Conservation (phyloP, 2,797 vertebrate species). For the Xenentodon cancila region DNA sequence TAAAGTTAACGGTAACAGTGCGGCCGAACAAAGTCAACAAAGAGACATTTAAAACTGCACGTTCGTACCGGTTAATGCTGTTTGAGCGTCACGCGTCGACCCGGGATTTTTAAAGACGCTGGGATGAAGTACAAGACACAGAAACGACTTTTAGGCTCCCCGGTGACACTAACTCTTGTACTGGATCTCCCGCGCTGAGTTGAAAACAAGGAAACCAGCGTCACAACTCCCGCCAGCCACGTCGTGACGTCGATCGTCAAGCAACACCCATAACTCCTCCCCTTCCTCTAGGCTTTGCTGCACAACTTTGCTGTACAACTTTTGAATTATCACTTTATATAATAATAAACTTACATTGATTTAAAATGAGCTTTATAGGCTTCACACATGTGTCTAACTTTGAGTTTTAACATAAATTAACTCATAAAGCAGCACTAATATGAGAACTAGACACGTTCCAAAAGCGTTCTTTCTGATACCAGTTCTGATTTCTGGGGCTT, state of each 20-base stretch:
- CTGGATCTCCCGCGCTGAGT: slow-evolving; percentile 81
- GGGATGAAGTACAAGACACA: neutral
- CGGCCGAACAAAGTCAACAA: neutral
- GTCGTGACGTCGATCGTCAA: slow-evolving; percentile 55
- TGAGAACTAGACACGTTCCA: no score
- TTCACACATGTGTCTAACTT: no score
- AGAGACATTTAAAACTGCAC: neutral
- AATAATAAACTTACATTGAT: no score
- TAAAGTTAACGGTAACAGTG: slow-evolving; percentile 22
- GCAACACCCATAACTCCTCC: neutral
- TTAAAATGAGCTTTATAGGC: no score
- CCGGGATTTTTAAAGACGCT: rapidly evolving
- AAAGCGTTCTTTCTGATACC: no score
- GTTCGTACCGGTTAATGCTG: rapidly evolving
- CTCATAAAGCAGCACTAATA: no score
- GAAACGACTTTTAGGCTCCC: slow-evolving; percentile 24
- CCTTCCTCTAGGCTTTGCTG: no score
- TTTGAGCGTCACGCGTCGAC: neutral
- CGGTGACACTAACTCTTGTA: neutral
- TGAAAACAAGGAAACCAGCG: slow-evolving; percentile 64
- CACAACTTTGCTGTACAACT: no score
- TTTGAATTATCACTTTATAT: no score
- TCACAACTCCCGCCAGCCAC: slow-evolving; percentile 73
- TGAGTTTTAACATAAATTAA: no score
- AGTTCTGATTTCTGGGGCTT: no score